Conservation (phyloP, 1,140 invertebrate genomes). For the Heterodera carotae region DNA sequence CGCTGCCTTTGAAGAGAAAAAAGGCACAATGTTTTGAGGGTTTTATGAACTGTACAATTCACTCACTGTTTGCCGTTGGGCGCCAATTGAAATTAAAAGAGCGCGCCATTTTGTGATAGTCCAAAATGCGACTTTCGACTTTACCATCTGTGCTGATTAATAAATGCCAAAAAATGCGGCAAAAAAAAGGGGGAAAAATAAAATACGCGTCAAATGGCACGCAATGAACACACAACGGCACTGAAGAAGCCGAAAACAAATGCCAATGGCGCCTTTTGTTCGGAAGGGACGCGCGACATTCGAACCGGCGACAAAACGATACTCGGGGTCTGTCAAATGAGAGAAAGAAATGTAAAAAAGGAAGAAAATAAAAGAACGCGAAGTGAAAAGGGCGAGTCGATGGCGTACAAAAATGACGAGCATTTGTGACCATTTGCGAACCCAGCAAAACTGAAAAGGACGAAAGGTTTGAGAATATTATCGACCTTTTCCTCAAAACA, state of each 20-base stretch:
- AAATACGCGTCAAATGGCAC: constrained; percentile 55
- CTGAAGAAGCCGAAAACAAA: constrained; percentile 52
- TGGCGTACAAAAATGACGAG: constrained; percentile 47
- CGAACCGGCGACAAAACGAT: constrained; percentile 51
- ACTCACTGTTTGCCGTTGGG: neutral
- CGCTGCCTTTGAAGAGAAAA: constrained; percentile 15
- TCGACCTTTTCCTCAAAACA: no score
- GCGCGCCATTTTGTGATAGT: constrained; percentile 48
- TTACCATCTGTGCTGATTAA: constrained; percentile 48
- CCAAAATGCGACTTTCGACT: constrained; percentile 45
- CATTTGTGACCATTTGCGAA: constrained; percentile 58
- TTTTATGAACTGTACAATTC: neutral
- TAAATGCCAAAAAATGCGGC: neutral
- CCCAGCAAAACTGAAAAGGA: constrained; percentile 44
- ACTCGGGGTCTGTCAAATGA: constrained; percentile 48
- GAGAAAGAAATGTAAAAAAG: constrained; percentile 6
- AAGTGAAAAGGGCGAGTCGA: constrained; percentile 48
- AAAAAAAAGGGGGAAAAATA: constrained; percentile 14
- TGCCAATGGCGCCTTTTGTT: constrained; percentile 55
- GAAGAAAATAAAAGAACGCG: constrained; percentile 34
- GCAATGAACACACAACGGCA: constrained; percentile 52
- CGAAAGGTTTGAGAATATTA: no score
- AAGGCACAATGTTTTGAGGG: no score
- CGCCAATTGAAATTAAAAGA: constrained; percentile 45
- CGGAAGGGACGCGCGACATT: constrained; percentile 47